Evolutionary conservation across 2,797 vertebrate genomes (phyloP), one percentile per base, ranked within the genome.

Genomic region (Brotula barbata): DNA sequence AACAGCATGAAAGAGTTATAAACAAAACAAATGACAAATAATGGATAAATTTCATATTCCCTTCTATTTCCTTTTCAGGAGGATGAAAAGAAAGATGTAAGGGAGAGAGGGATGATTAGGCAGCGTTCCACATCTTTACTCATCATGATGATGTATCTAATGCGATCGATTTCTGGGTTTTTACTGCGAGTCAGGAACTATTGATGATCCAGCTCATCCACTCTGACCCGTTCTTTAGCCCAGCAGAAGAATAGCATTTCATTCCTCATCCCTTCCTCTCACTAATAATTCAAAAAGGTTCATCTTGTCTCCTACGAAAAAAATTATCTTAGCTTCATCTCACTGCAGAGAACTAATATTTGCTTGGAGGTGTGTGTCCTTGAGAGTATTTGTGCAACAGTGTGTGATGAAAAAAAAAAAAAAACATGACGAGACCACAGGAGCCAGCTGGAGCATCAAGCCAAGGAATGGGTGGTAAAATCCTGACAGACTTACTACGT

Each of bases 321-420:
- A n/a, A n/a, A n/a, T n/a, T n/a, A n/a, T n/a, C n/a, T n/a, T n/a
- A n/a, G n/a, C n/a, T n/a, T n/a, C n/a, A n/a, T n/a, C n/a, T n/a
- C n/a, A 51, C 67, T 71, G 28, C 54, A 58, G 43, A 25, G 43
- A 72, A 71, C 78, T 71, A 72, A 53, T 56, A 41, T 31, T 9
- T 21, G 60, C 1, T 5, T 65, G 47, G 37, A 48, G 8, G 53
- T 40, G 61, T 44, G 41, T 34, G 25, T 28, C 8, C 21, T 22
- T 56, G 42, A 34, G 37, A 63, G 53, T 50, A 41, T 47, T 2
- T 43, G 41, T 43, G 17, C 31, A 2, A 7, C 4, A 4, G 25
- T 28, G 25, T 33, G 31, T 33, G 31, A 7, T 33, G 9, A 6
- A 45, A 40, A 22, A 3, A 22, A 11, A 21, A 31, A 33, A 31